Evolutionary conservation across 1,140 invertebrate species (phyloP), one percentile per base, ranked within the genome.

Genomic region (Meloidogyne floridensis): DNA sequence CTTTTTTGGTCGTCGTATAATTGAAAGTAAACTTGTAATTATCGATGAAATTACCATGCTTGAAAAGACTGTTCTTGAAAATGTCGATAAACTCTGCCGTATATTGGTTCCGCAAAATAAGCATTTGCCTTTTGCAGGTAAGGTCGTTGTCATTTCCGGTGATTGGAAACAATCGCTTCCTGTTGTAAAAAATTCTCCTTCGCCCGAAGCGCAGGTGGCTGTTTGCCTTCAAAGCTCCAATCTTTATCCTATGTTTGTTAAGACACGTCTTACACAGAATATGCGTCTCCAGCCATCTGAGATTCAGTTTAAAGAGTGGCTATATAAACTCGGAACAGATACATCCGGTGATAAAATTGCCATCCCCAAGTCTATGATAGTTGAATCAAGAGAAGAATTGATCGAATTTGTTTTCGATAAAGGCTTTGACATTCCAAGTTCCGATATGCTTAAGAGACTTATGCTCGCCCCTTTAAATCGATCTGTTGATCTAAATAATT

Each of bases 151-250:
- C 20, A 20, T 20, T 20, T 20, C 20, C 20, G 20, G 20, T 20
- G 81, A 81, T 51, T 82, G 56, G 54, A 80, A 81, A 59, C 81
- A 81, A 59, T 81, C 71, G 13, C 42, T 18, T 11, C 72, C 72
- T 15, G 72, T 73, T 1, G 72, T 73, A 5, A 73, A n/a, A n/a
- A 51, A 73, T 18, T 73, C 72, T 2, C 6, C 0, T 7, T 47
- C 43, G 3, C 43, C 3, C 6, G 72, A 73, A 73, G 72, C 72
- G 2, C 72, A 73, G 4, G 72, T 73, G 3, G 72, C 72, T 0
- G 72, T 51, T 13, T 73, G 72, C 72, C 13, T 73, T 51, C 72
- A 73, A 0, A 43, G 7, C 3, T 73, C 72, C 13, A 11, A 42
- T 13, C 72, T 73, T n/a, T 73, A 73, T 18, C 0, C 2, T 11